A percentile compares a stretch with the other conserved stretches of the same genome.
These are phyloP conservation scores for Leptinotarsa rubiginosa DNA, from an alignment of 2,888 invertebrate genomes.

Conservation along the genomic window DNA sequence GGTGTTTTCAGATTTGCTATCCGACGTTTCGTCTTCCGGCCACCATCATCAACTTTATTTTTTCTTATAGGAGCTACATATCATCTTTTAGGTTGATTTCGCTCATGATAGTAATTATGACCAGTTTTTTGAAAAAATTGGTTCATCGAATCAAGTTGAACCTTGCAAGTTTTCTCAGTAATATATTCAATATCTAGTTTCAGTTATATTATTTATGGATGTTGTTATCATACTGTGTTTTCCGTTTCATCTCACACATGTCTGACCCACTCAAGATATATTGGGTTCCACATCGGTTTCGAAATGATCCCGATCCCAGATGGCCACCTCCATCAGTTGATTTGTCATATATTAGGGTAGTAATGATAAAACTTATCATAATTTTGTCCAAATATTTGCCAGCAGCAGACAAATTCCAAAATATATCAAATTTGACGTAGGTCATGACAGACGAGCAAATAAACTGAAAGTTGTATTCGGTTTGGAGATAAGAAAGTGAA, in stretches of 20 bases:
- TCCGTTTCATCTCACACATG: background rate
- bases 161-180: no score
- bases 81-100: no score
- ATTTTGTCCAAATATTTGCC: constrained; percentile 33
- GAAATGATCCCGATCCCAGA: constrained; percentile 4
- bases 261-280: background rate
- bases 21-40: no score
- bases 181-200: no score
- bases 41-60: no score
- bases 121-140: no score
- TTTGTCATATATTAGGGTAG: constrained; percentile 26
- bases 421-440: constrained; percentile 22
- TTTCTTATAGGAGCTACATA: no score
- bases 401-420: constrained; percentile 26
- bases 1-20: no score
- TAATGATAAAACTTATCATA: constrained; percentile 30
- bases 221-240: background rate
- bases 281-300: background rate
- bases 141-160: no score
- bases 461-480: constrained; percentile 8
- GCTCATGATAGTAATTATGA: no score
- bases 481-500: background rate
- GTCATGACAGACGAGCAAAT: constrained; percentile 9
- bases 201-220: no score
- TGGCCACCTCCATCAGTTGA: constrained; percentile 17